Evolutionary conservation across 2,113 vertebrate species (phyloP).

Genomic region (Tympanuchus pallidicinctus): DNA sequence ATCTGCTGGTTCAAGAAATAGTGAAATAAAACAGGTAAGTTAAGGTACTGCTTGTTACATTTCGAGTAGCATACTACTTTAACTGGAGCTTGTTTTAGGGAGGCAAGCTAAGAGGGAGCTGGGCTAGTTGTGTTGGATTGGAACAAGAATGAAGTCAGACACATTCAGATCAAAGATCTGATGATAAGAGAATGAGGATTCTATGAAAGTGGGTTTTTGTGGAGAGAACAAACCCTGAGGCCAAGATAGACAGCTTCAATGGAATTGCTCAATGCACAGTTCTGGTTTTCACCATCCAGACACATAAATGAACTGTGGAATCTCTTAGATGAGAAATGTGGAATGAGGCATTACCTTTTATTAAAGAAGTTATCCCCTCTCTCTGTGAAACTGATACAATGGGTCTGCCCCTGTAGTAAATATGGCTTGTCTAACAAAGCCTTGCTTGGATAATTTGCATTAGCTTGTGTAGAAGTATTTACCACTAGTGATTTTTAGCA

Average conservation of each 20-base stretch:
- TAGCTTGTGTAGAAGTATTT: not conserved
- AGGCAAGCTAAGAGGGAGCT: not conserved
- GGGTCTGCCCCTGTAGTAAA: not conserved
- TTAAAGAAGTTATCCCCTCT: not conserved
- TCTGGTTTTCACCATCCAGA: not conserved
- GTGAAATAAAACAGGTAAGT: not conserved
- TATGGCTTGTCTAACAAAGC: not conserved
- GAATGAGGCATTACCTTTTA: not conserved
- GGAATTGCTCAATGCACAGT: not conserved
- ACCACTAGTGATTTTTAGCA: not conserved
- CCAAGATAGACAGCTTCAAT: not conserved
- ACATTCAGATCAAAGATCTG: not conserved
- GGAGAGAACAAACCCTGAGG: not conserved
- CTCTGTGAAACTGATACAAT: not conserved
- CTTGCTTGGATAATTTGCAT: conserved; percentile 1
- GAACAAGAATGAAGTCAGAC: not conserved
- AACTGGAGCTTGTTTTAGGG: not conserved
- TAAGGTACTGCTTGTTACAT: not conserved
- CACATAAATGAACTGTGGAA: accelerated
- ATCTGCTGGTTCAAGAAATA: not conserved
- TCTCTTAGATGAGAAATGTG: not conserved
- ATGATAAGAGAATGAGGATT: not conserved
- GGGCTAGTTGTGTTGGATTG: not conserved
- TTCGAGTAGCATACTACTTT: accelerated
- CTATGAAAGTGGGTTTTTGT: not conserved